Percentiles rank a stretch among this genome's conserved stretches.
Evolutionary conservation across 1,140 invertebrate species (phyloP).

Genomic region (Calycopis cecrops): DNA sequence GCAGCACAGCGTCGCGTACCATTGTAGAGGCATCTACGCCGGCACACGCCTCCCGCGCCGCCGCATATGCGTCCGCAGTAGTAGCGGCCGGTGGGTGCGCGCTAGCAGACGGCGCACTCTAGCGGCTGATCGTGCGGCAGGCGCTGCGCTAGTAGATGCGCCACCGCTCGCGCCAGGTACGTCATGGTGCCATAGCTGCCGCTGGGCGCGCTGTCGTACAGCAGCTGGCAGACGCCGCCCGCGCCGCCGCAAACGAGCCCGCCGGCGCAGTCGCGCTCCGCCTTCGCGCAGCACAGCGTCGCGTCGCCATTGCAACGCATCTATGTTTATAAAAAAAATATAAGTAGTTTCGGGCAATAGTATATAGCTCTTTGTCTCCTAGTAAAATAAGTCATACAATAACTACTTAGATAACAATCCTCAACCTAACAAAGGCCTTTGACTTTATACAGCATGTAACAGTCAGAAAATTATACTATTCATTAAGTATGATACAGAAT

Average conservation of each 20-base stretch:
- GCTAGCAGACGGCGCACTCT: slow-evolving; percentile 85
- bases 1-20: too few species aligned
- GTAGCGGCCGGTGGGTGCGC: not conserved
- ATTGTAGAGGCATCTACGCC: too few species aligned
- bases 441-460: too few species aligned
- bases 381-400: too few species aligned
- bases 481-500: too few species aligned
- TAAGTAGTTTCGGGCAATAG: too few species aligned
- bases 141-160: slow-evolving; percentile 81
- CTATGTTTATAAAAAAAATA: slow-evolving; percentile 61
- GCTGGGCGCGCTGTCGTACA: slow-evolving; percentile 98
- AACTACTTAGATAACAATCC: too few species aligned
- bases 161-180: slow-evolving; percentile 93
- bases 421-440: too few species aligned
- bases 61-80: too few species aligned
- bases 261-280: slow-evolving; percentile 76
- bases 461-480: too few species aligned
- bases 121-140: slow-evolving; percentile 85
- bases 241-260: slow-evolving; percentile 90
- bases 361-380: too few species aligned
- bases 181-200: slow-evolving; percentile 98
- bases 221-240: slow-evolving; percentile 96
- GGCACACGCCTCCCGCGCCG: too few species aligned
- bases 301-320: slow-evolving; percentile 91
- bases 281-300: slow-evolving; percentile 91